Percentiles rank a stretch among this genome's conserved stretches.
Conservation (phyloP, 2,113 vertebrate genomes). For the Oceanites oceanicus region DNA sequence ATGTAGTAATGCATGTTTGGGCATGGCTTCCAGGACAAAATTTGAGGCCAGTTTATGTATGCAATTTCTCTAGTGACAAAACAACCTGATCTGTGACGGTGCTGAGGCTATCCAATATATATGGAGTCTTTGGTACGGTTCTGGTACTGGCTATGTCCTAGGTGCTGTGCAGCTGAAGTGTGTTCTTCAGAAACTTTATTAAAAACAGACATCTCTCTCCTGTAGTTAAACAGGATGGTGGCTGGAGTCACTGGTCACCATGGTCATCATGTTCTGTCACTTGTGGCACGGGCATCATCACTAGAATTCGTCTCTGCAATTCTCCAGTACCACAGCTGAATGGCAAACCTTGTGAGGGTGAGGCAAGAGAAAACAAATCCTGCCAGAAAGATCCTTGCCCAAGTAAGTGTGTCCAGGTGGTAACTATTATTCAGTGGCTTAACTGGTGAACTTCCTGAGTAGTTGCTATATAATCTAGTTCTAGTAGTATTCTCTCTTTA, state of each 20-base stretch:
- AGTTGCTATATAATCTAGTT: neutral
- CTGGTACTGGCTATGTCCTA: neutral
- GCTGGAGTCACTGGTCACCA: conserved; percentile 98
- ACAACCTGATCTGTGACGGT: neutral
- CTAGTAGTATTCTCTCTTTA: neutral
- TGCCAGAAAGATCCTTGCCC: conserved; percentile 89
- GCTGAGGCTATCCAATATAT: neutral
- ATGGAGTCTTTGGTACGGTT: neutral
- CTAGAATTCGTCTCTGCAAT: conserved; percentile 97
- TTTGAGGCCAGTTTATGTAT: neutral
- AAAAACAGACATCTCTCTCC: neutral
- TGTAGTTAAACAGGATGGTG: conserved; percentile 95
- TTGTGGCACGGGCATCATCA: conserved; percentile 91
- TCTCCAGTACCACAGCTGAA: conserved; percentile 97
- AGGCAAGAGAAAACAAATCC: conserved; percentile 89
- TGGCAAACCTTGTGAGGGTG: conserved; percentile 88
- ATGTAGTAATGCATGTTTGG: neutral
- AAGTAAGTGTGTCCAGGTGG: conserved; percentile 75
- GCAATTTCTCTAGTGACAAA: neutral
- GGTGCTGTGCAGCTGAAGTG: neutral
- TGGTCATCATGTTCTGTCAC: conserved; percentile 98
- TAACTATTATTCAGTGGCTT: neutral
- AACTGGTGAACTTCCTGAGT: neutral
- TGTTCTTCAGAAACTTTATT: neutral
- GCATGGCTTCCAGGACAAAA: neutral